Percentiles rank a stretch among this genome's conserved stretches.
Conservation (phyloP, 2,888 invertebrate genomes). For the Cremastinae sp. region DNA sequence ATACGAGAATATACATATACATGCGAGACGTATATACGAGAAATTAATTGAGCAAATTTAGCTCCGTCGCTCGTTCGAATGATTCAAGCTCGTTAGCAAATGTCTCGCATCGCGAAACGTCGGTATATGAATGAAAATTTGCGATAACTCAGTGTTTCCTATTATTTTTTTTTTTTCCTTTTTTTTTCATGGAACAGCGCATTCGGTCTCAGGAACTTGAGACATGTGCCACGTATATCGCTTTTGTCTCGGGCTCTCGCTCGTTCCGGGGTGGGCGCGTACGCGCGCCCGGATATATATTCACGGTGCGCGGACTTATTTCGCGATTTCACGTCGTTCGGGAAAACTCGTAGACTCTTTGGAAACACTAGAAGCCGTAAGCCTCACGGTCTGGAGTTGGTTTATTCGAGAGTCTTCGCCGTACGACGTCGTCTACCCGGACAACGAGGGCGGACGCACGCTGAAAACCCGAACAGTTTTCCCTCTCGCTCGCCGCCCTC, state of each 20-base stretch:
- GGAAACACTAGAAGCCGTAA: conserved; percentile 47
- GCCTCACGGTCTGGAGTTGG: conserved; percentile 45
- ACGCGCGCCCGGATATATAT: neutral
- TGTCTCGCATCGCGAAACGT: neutral
- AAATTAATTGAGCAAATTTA: conserved; percentile 22
- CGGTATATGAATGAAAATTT: neutral
- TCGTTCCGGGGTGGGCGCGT: neutral
- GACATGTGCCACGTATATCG: neutral
- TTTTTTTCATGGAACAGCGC: conserved; percentile 2
- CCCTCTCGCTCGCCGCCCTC: conserved; percentile 19
- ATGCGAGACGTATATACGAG: too few species aligned
- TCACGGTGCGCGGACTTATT: conserved; percentile 13
- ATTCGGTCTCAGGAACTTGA: too few species aligned
- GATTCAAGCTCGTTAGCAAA: conserved; percentile 1
- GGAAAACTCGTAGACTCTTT: conserved; percentile 29
- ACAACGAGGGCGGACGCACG: conserved; percentile 45
- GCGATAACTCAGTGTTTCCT: too few species aligned
- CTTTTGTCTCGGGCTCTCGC: neutral
- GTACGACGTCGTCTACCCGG: conserved; percentile 32
- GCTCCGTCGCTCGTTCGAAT: neutral
- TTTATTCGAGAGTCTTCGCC: conserved; percentile 54
- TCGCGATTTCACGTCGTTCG: conserved; percentile 35
- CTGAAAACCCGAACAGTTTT: conserved; percentile 32
- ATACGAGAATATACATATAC: too few species aligned
- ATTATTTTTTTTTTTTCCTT: neutral